phyloP scores from a whole-genome alignment of 2,113 vertebrate species.

The Oreocharis arfaki region DNA sequence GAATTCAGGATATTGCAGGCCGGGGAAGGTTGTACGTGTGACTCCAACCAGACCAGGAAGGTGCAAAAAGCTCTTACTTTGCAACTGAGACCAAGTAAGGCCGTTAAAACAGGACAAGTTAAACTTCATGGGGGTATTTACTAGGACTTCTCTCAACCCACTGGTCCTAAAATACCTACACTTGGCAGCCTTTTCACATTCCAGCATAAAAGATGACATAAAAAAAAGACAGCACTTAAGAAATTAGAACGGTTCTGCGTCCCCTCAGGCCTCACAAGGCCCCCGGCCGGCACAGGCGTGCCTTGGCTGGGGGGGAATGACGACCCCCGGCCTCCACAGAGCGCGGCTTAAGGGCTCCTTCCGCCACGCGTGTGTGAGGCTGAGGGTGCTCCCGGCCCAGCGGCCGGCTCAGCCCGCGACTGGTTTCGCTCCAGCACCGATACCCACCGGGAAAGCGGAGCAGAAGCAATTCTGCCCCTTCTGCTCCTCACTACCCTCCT shows the following conservation, averaged over 20 bases:
- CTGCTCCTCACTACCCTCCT: fast-evolving
- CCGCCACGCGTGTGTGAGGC: neutral
- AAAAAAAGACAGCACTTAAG: fast-evolving
- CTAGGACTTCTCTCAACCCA: neutral
- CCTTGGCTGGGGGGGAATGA: fast-evolving
- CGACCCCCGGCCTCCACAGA: neutral
- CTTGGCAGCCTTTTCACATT: neutral
- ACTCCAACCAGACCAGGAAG: neutral
- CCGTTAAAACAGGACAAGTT: neutral
- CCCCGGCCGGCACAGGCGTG: neutral
- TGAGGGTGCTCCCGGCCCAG: neutral
- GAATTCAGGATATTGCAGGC: neutral
- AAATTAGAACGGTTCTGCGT: fast-evolving
- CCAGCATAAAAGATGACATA: fast-evolving
- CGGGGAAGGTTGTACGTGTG: fast-evolving
- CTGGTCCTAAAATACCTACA: neutral
- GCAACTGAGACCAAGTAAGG: neutral
- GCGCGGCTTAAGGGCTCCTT: neutral
- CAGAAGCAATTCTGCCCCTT: fast-evolving
- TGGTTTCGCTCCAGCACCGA: neutral
- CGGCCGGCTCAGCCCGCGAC: too few species aligned
- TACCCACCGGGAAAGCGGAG: fast-evolving
- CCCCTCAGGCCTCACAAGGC: neutral
- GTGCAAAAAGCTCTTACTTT: neutral
- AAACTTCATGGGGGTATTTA: neutral